Evolutionary conservation across 2,888 invertebrate species (phyloP).

Genomic region (Lissonota sp.): DNA sequence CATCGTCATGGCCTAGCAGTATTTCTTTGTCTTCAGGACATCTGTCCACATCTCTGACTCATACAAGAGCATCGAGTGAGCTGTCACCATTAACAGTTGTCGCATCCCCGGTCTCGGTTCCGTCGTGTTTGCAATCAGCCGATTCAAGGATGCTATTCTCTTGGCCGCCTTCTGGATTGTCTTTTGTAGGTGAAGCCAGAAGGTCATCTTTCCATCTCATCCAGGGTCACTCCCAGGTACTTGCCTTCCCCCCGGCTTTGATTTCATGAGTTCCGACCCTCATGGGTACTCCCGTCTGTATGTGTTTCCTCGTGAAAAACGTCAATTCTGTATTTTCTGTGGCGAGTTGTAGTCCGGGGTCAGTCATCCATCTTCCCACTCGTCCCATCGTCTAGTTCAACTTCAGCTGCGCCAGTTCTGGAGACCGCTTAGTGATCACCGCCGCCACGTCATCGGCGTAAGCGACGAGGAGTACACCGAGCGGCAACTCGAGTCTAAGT

Average conservation of each 20-base stretch:
- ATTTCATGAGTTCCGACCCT: constrained; percentile 48
- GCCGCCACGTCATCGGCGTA: constrained; percentile 6
- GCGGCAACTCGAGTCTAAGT: constrained; percentile 17
- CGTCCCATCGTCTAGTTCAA: constrained; percentile 49
- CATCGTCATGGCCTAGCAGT: constrained; percentile 57
- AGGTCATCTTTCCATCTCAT: constrained; percentile 58
- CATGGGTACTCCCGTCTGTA: constrained; percentile 54
- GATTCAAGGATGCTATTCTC: constrained; percentile 50
- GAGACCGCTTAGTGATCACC: constrained; percentile 15
- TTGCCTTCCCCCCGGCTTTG: constrained; percentile 51
- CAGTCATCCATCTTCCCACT: constrained; percentile 36
- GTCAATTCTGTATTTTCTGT: constrained; percentile 63
- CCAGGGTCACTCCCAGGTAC: constrained; percentile 68
- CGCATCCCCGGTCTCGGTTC: constrained; percentile 51
- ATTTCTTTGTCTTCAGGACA: constrained; percentile 47
- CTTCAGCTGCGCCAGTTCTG: constrained; percentile 33
- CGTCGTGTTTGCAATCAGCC: constrained; percentile 68
- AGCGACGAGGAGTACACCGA: constrained; percentile 12
- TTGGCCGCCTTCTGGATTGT: constrained; percentile 60
- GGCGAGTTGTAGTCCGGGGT: constrained; percentile 54
- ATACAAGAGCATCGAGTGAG: constrained; percentile 67
- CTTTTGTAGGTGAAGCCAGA: constrained; percentile 59
- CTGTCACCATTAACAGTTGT: constrained; percentile 42
- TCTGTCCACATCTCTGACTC: constrained; percentile 64
- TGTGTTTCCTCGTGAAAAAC: constrained; percentile 61